Base-by-base conservation (phyloP, 2,113 vertebrate genomes). In the Melanerpes formicivorus region DNA sequence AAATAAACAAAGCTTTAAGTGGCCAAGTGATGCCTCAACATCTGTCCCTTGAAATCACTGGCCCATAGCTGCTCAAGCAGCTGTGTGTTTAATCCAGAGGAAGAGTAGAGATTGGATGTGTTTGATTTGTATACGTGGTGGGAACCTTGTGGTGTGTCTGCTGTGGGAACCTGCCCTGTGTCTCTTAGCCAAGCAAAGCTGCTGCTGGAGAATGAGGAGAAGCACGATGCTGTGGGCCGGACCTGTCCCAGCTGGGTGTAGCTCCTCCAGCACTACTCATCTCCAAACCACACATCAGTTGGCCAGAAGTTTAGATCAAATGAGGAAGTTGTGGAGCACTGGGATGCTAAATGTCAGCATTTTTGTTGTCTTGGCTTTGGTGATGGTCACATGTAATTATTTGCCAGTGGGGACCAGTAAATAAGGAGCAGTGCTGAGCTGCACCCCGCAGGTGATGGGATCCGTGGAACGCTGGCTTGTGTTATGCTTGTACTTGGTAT, bases 1-100 rank as follows among this genome's bases (percentile, higher is more conserved):
- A 88, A 88, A 90, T 75, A 95, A 90, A 74, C 55, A 70, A 71
- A 91, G 37, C 69, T 90, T 27, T 15, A 40, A 72, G 76, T 75
- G 77, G 42, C 56, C 69, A 34, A 84, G 58, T 32, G 60, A 19
- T 83, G 62, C 78, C 59, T 64, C 32, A 69, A 54, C 40, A 30
- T 59, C 16, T 55, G 29, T 34, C 69, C 88, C 23, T 27, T 42
- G 73, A 77, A 63, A 63, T 34, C 23, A 4, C 37, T 11, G 21
- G 22, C 11, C 48, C 30, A 3, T 11, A 80, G 77, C 29, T 50
- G 11, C 52, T 88, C 67, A 10, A 27, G 60, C 4, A 11, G 55
- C 55, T 74, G 63, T 37, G 19, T 18, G 16, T 22, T 54, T 58
- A 40, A 18, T 26, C 34, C 30, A 46, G 48, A 40, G 32, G 55